Percentiles rank a stretch among this genome's conserved stretches.
Evolutionary conservation across 2,888 invertebrate species (phyloP).

Genomic region (Trissolcus brochymenae): DNA sequence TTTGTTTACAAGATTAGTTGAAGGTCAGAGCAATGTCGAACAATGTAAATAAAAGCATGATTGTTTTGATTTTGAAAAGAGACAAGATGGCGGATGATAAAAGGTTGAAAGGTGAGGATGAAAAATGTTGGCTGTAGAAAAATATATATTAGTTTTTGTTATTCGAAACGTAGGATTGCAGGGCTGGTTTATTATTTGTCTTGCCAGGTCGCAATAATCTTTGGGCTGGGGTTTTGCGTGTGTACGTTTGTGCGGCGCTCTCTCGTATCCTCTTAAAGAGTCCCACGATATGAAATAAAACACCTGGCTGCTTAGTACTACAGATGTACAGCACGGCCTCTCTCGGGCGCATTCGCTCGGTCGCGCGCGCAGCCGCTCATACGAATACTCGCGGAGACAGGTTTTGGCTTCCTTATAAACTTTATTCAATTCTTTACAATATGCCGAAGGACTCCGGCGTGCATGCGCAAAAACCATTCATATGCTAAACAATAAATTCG

Average conservation of each 20-base stretch:
- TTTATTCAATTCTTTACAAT: constrained; percentile 74
- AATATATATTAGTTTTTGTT: no score
- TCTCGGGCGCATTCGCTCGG: constrained; percentile 38
- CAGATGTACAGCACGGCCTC: constrained; percentile 53
- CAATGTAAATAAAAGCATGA: no score
- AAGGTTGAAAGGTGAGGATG: neutral
- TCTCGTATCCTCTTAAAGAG: constrained; percentile 58
- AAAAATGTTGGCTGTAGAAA: no score
- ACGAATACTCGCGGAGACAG: constrained; percentile 58
- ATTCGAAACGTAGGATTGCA: no score
- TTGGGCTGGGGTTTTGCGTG: constrained; percentile 37
- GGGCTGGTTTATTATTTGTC: constrained; percentile 42
- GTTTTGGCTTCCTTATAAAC: constrained; percentile 70
- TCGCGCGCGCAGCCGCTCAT: constrained; percentile 45
- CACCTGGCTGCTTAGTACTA: constrained; percentile 59
- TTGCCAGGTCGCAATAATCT: constrained; percentile 45
- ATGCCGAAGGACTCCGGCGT: constrained; percentile 69
- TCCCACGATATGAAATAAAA: constrained; percentile 61
- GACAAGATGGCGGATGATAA: no score
- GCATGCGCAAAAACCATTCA: constrained; percentile 66
- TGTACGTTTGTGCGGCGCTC: constrained; percentile 52
- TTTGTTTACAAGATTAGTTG: no score
- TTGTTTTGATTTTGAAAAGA: no score
- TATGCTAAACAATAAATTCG: constrained; percentile 75
- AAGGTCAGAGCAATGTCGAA: no score